Conservation (phyloP, 2,797 vertebrate species). For the Anisognathus igniventris region DNA sequence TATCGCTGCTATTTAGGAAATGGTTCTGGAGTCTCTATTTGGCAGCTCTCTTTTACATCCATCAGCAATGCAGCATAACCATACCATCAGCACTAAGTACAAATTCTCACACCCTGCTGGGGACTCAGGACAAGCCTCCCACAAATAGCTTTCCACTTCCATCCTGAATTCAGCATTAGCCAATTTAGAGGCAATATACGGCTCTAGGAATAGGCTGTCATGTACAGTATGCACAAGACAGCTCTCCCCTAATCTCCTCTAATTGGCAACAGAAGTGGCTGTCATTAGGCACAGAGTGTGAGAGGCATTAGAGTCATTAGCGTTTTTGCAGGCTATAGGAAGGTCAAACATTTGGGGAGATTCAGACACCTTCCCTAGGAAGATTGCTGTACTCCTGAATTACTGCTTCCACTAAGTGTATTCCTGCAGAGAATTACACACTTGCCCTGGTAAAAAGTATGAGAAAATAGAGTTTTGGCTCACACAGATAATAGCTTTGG, state of each 20-base stretch:
- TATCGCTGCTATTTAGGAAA: constrained; percentile 35
- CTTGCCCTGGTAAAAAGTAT: background rate
- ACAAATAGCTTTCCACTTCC: constrained; percentile 50
- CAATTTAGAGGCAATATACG: constrained; percentile 48
- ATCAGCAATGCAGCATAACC: background rate
- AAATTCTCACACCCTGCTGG: constrained; percentile 40
- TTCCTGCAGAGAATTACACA: background rate
- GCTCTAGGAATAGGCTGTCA: constrained; percentile 54
- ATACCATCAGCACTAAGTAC: constrained; percentile 11
- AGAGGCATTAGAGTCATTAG: constrained; percentile 33
- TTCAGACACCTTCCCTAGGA: background rate
- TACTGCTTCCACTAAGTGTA: background rate
- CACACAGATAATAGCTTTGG: background rate
- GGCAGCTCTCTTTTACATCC: constrained; percentile 18
- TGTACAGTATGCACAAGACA: constrained; percentile 43
- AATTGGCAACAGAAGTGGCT: constrained; percentile 41
- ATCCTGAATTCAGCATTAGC: constrained; percentile 39
- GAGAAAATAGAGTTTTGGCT: background rate
- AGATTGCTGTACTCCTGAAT: background rate
- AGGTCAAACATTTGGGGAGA: background rate
- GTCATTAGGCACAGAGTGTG: constrained; percentile 30
- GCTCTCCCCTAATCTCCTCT: constrained; percentile 43
- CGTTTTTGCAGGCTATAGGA: background rate
- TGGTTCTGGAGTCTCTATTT: constrained; percentile 15
- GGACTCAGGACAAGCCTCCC: constrained; percentile 29